These are phyloP conservation scores for Drosophila equinoxialis DNA, from an alignment of 1,140 invertebrate species.

Conservation along the genomic window DNA sequence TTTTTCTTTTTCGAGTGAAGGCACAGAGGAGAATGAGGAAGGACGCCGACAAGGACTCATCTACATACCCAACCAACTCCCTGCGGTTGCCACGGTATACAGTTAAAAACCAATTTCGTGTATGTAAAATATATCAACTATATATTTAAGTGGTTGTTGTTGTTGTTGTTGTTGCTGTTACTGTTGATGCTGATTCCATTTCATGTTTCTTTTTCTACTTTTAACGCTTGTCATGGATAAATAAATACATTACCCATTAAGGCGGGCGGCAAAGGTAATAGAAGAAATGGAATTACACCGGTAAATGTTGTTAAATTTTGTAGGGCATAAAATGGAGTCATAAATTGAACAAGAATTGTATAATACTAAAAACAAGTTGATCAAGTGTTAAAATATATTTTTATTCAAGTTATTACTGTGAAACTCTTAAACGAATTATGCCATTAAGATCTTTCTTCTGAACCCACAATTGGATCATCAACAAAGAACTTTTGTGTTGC, in stretches of 20 bases:
- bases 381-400: background rate
- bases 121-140: constrained; percentile 81
- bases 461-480: too few relatives aligned
- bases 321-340: background rate
- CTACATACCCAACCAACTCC: constrained; percentile 7
- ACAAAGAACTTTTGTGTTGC: too few relatives aligned
- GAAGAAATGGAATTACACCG: constrained; percentile 26
- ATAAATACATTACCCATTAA: constrained; percentile 68
- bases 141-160: constrained; percentile 71
- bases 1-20: constrained; percentile 15
- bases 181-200: constrained; percentile 43
- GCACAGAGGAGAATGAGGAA: background rate
- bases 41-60: constrained; percentile 30
- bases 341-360: background rate
- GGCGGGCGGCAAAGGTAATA: constrained; percentile 41
- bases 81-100: constrained; percentile 61
- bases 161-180: constrained; percentile 13
- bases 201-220: constrained; percentile 33
- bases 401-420: background rate
- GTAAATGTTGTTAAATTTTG: constrained; percentile 44
- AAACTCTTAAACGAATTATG: too few relatives aligned
- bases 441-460: too few relatives aligned
- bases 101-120: constrained; percentile 80
- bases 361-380: background rate
- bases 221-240: constrained; percentile 68